Conservation (phyloP, 2,113 vertebrate species). For the Urocynchramus pylzowi region DNA sequence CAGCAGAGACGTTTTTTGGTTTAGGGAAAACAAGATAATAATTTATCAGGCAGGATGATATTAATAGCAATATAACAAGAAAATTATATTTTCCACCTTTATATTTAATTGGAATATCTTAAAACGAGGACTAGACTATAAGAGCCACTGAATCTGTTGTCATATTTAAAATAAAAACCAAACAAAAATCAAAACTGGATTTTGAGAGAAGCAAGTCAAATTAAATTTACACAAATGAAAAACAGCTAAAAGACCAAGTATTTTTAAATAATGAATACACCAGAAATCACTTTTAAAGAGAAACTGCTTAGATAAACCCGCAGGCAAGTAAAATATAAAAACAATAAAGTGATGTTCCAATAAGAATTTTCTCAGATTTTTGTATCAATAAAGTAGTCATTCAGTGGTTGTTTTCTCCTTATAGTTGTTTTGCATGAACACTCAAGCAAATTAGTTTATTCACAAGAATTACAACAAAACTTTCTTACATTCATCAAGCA, state of each 20-base stretch:
- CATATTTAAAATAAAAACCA: background rate
- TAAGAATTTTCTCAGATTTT: background rate
- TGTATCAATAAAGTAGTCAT: background rate
- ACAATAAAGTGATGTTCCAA: background rate
- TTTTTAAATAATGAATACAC: background rate
- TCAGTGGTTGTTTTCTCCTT: background rate
- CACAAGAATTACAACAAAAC: background rate
- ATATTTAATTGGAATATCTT: background rate
- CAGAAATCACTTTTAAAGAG: background rate
- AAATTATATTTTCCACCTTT: background rate
- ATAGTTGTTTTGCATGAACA: background rate
- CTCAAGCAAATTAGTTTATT: background rate
- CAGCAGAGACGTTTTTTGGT: background rate
- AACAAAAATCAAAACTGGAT: background rate
- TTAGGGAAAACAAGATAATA: background rate
- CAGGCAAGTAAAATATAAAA: background rate
- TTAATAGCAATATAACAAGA: background rate
- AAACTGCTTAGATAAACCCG: background rate
- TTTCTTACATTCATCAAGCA: background rate
- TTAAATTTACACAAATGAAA: background rate
- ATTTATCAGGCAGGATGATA: background rate
- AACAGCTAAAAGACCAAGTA: background rate
- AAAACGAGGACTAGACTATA: background rate
- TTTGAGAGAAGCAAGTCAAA: background rate
- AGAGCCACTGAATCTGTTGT: background rate